Base-by-base conservation (phyloP, 2,797 vertebrate genomes). In the Hemibagrus guttatus region DNA sequence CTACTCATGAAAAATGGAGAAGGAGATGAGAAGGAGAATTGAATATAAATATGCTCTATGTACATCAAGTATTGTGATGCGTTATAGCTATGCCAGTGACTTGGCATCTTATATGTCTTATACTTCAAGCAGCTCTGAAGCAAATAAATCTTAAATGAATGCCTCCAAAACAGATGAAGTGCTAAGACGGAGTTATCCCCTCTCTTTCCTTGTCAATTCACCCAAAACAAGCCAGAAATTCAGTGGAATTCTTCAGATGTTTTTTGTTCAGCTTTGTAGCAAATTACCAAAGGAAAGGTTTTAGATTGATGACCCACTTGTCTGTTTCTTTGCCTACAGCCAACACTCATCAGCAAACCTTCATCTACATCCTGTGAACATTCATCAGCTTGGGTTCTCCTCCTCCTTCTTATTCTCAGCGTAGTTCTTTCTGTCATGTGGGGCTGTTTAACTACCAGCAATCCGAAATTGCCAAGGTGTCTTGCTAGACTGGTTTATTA, bases 401-500 rank as follows among this genome's bases (percentile, higher is more conserved):
- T 90, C 90, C 90, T 79, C 76, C 81, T 89, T 71, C 76, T 89
- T 81, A 84, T 85, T 91, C 89, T 89, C 90, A 89, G 86, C 87
- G 69, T 87, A 63, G 71, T 66, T 81, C 87, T 59, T 84, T 72
- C 13, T 88, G 92, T 88, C 92, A 93, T 92, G 90, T 92, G 89
- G 72, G 90, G 87, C 88, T 86, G 90, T 94, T 92, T 95, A 93
- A 95, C 95, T 95, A 95, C 92, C 91, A 90, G 88, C 93, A 92
- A 92, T 95, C 93, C 93, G n/a, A 87, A 86, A 58, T n/a, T 86
- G 81, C 46, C 39, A 58, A 59, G n/a, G 83, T 79, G 61, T 86
- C 79, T 80, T 80, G 64, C n/a, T 72, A 87, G 39, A 58, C 78
- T 83, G 85, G 35, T 89, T 91, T 89, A 87, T 90, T 85, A 89